These are phyloP conservation scores for Leptinotarsa defecta DNA, from an alignment of 1,140 invertebrate genomes.

Conservation along the genomic window DNA sequence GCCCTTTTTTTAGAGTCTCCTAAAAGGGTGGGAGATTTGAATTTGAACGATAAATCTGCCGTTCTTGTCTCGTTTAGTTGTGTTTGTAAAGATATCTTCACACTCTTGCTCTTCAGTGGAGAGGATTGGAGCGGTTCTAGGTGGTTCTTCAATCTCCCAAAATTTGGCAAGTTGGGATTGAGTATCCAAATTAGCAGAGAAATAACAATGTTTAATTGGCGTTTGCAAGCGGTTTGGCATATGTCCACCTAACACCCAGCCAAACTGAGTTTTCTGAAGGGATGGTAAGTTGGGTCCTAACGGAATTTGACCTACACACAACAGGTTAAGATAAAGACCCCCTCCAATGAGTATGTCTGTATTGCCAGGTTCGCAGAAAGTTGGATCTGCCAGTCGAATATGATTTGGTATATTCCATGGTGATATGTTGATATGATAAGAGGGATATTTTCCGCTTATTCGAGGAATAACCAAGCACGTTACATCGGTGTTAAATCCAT, in stretches of 20 bases:
- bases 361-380: constrained; percentile 19
- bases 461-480: constrained; percentile 12
- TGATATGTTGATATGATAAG: not conserved
- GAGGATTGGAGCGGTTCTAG: too few species aligned
- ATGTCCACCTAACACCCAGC: constrained; percentile 22
- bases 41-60: not conserved
- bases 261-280: constrained; percentile 30
- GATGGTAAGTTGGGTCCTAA: constrained; percentile 34
- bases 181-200: constrained; percentile 9
- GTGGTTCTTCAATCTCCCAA: constrained; percentile 24
- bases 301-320: constrained; percentile 18
- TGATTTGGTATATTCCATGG: constrained; percentile 28
- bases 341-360: constrained; percentile 35
- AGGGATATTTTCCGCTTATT: constrained; percentile 11
- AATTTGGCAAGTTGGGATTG: constrained; percentile 18
- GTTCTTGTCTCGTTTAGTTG: not conserved
- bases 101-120: not conserved
- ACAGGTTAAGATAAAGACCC: constrained; percentile 12
- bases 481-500: not conserved
- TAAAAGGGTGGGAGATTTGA: not conserved
- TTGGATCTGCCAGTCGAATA: constrained; percentile 33
- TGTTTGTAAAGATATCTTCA: not conserved
- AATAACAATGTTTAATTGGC: not conserved
- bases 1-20: not conserved
- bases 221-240: not conserved